Conservation (phyloP, 2,888 invertebrate species). For the Nomada hirtipes region DNA sequence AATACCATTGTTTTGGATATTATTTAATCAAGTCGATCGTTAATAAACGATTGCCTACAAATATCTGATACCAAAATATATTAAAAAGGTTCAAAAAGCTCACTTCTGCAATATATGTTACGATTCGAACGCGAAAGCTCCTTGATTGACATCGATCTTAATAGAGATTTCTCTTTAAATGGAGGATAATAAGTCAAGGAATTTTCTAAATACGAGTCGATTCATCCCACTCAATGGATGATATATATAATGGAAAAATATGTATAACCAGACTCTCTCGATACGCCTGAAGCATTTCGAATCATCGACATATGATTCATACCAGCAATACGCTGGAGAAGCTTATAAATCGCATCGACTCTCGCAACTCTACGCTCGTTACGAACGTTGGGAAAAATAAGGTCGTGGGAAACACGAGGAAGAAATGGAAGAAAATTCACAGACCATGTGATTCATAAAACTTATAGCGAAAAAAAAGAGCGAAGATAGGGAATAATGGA, state of each 20-base stretch:
- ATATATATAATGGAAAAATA: not conserved
- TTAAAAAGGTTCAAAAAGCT: not conserved
- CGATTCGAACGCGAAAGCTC: not conserved
- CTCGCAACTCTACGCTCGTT: conserved; percentile 47
- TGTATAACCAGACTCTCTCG: not conserved
- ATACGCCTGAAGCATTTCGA: conserved; percentile 11
- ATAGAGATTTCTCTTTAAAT: not conserved
- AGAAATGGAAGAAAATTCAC: conserved; percentile 20
- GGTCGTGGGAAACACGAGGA: conserved; percentile 34
- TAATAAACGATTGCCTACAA: no score
- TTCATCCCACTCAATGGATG: conserved; percentile 6
- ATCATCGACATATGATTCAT: conserved; percentile 43
- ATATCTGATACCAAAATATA: no score
- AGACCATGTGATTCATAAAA: not conserved
- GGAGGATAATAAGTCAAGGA: not conserved
- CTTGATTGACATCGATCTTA: not conserved
- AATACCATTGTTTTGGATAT: no score
- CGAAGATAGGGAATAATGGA: not conserved
- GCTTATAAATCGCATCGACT: conserved; percentile 40
- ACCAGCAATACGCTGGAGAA: conserved; percentile 12
- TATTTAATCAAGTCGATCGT: no score
- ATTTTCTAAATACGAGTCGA: not conserved
- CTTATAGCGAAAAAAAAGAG: not conserved
- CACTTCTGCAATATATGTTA: not conserved
- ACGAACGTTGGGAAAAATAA: conserved; percentile 44